Evolutionary conservation across 2,888 invertebrate species (phyloP).

Genomic region (Hirtodrosophila confusa): DNA sequence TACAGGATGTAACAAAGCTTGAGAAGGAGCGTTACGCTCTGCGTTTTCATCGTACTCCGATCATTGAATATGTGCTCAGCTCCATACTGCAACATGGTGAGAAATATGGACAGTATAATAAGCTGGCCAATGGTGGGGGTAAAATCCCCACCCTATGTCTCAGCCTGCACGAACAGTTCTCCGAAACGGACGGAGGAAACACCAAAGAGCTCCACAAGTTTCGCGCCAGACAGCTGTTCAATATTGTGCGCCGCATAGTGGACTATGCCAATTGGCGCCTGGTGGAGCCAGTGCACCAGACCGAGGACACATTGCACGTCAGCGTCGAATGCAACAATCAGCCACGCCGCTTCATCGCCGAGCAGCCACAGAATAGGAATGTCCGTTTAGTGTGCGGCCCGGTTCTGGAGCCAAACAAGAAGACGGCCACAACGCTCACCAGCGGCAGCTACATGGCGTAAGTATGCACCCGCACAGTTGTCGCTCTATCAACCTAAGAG

Average conservation of each 20-base stretch:
- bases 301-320: conserved; percentile 39
- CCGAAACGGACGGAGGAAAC: not conserved
- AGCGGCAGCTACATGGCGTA: conserved; percentile 46
- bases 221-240: conserved; percentile 60
- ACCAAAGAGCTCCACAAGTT: conserved; percentile 58
- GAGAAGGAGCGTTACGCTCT: conserved; percentile 68
- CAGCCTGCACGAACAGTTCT: not conserved
- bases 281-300: conserved; percentile 19
- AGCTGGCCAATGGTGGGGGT: conserved; percentile 3
- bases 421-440: conserved; percentile 28
- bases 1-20: conserved; percentile 43
- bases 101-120: conserved; percentile 31
- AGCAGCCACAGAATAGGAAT: not conserved
- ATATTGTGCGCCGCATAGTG: conserved; percentile 64
- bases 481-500: not conserved
- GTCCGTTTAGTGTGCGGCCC: conserved; percentile 51
- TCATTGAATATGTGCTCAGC: conserved; percentile 54
- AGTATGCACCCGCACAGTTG: conserved; percentile 11
- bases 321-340: conserved; percentile 51
- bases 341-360: conserved; percentile 11
- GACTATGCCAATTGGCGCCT: conserved; percentile 64
- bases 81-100: conserved; percentile 47
- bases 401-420: conserved; percentile 57
- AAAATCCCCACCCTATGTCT: conserved; percentile 18
- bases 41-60: conserved; percentile 57